Evolutionary conservation across 2,113 vertebrate species (phyloP).

Genomic region (Tragelaphus strepsiceros): DNA sequence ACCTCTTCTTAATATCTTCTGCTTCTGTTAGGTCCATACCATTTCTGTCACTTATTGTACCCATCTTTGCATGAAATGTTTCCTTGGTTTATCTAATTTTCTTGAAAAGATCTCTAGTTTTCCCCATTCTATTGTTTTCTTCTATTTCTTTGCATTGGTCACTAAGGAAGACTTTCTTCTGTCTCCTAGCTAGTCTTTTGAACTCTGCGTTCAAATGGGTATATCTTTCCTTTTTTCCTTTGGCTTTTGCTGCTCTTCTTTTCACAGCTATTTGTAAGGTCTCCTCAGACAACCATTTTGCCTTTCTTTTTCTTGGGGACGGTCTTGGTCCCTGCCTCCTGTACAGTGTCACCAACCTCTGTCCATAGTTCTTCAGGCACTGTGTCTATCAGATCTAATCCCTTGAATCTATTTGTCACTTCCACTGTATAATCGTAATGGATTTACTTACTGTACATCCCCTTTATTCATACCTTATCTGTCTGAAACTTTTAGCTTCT

Average conservation of each 20-base stretch:
- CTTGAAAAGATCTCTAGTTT: not conserved
- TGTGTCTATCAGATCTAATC: not conserved
- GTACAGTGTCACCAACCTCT: not conserved
- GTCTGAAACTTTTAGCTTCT: not conserved
- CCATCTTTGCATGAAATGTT: not conserved
- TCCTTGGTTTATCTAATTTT: not conserved
- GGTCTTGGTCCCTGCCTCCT: not conserved
- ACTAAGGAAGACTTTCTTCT: not conserved
- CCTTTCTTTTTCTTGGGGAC: not conserved
- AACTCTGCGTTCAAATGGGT: not conserved
- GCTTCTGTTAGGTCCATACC: not conserved
- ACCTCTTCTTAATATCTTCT: not conserved
- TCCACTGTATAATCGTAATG: not conserved
- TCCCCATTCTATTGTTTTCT: not conserved
- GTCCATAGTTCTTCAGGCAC: not conserved
- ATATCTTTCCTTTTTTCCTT: not conserved
- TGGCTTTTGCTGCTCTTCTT: not conserved
- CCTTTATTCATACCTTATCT: not conserved
- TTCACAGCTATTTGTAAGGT: not conserved
- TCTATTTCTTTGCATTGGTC: not conserved
- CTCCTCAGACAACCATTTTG: not conserved
- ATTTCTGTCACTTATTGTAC: not conserved
- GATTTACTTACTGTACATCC: not conserved
- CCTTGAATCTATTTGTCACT: not conserved
- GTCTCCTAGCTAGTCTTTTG: not conserved